Percentiles rank a stretch among this genome's conserved stretches.
phyloP scores from a whole-genome alignment of 1,140 invertebrate species.

The Bombus waltoni region DNA sequence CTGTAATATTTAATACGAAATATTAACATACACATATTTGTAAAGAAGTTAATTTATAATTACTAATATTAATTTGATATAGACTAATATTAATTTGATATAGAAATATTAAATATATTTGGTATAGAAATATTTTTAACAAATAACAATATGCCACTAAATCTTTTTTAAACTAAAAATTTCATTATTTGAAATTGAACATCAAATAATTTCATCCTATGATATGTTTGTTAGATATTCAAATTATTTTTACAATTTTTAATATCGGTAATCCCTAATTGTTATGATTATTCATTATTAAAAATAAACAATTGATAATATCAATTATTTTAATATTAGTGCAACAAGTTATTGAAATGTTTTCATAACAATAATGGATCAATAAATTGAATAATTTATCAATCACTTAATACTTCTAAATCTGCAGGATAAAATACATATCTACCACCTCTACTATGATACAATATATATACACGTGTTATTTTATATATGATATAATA shows the following conservation, averaged over 20 bases:
- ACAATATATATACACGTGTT: background rate
- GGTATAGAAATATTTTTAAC: background rate
- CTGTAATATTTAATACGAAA: conserved; percentile 16
- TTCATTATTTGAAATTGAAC: background rate
- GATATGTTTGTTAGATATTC: background rate
- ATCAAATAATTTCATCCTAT: background rate
- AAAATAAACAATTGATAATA: background rate
- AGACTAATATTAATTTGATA: too few species aligned
- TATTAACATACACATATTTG: background rate
- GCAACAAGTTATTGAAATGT: background rate
- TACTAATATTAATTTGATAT: conserved; percentile 5
- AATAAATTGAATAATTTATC: background rate
- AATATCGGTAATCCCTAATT: background rate
- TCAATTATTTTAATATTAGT: background rate
- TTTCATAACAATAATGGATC: background rate
- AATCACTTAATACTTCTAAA: background rate
- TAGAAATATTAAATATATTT: background rate
- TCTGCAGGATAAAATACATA: background rate
- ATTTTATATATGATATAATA: background rate
- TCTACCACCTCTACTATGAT: background rate
- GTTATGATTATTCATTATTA: background rate
- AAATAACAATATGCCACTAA: background rate
- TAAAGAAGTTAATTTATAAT: background rate
- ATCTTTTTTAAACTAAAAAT: background rate
- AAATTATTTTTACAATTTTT: background rate